These are phyloP conservation scores for Mesoclemmys tuberculata DNA, from an alignment of 2,113 vertebrate genomes.

Conservation along the genomic window DNA sequence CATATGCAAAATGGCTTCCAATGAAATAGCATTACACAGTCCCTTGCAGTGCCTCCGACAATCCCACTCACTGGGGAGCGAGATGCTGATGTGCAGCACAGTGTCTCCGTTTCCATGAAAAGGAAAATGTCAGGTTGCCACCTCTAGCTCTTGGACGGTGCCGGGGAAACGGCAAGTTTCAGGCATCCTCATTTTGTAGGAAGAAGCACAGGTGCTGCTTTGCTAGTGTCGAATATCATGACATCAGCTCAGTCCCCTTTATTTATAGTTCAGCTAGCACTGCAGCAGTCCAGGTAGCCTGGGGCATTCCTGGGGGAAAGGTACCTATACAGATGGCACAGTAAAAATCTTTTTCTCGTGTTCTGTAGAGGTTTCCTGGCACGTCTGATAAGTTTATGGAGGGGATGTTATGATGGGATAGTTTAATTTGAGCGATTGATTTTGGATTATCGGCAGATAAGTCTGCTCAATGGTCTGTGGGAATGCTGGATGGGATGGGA, in stretches of 20 bases:
- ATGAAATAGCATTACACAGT: fast-evolving
- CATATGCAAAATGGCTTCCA: background rate
- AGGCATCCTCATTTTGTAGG: background rate
- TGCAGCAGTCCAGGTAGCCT: background rate
- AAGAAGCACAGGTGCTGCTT: fast-evolving
- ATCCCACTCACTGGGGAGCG: background rate
- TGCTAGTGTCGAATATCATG: background rate
- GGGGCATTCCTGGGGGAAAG: background rate
- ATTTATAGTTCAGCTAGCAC: background rate
- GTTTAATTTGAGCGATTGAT: no score
- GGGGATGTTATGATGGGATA: no score
- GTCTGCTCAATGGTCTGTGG: no score
- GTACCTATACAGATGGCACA: background rate
- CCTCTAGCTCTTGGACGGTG: background rate
- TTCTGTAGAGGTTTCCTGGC: background rate
- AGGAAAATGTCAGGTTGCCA: no score
- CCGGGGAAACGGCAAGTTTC: fast-evolving
- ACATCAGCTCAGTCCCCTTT: background rate
- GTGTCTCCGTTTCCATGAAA: background rate
- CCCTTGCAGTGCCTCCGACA: fast-evolving
- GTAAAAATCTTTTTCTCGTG: background rate
- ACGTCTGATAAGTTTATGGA: no score
- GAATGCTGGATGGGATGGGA: no score
- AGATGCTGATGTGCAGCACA: background rate
- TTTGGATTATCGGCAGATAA: no score